A percentile compares a stretch with the other conserved stretches of the same genome.
Conservation (phyloP, 2,888 invertebrate species). For the Ryuthela nishihirai region DNA sequence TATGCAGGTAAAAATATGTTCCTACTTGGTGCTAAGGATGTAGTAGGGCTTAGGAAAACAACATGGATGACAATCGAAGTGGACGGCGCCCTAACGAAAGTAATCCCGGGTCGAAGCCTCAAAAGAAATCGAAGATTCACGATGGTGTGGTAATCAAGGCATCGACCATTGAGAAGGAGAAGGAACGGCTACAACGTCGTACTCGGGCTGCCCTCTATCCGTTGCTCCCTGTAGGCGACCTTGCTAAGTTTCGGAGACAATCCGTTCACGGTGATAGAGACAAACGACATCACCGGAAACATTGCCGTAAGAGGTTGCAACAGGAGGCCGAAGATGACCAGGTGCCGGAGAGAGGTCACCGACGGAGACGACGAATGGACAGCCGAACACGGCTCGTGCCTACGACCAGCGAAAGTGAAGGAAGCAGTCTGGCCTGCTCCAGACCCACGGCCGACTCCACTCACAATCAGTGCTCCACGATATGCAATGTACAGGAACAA, state of each 20-base stretch:
- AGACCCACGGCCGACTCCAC: too few relatives aligned
- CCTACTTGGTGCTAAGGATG: too few relatives aligned
- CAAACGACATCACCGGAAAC: constrained; percentile 21
- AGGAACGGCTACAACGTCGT: constrained; percentile 17
- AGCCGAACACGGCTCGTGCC: constrained; percentile 24
- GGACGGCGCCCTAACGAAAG: too few relatives aligned
- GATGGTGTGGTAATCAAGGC: constrained; percentile 32
- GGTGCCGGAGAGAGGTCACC: not conserved
- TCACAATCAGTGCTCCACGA: too few relatives aligned
- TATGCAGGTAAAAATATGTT: too few relatives aligned
- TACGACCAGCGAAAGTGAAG: constrained; percentile 24
- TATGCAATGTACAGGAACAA: constrained; percentile 21
- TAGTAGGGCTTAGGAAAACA: too few relatives aligned
- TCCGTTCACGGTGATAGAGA: constrained; percentile 8
- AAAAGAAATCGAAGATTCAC: constrained; percentile 7
- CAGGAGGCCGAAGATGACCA: too few relatives aligned
- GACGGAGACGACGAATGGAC: constrained; percentile 1
- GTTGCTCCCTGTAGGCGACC: constrained; percentile 28
- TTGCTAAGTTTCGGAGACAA: constrained; percentile 14
- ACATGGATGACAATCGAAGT: too few relatives aligned
- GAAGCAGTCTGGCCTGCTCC: constrained; percentile 29
- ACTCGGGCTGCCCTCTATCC: constrained; percentile 32
- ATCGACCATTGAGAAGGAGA: constrained; percentile 30
- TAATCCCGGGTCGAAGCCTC: constrained; percentile 2
- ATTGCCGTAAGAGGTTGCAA: constrained; percentile 22